Evolutionary conservation across 2,888 invertebrate genomes (phyloP), one percentile per base, ranked within the genome.

Genomic region (Magallana nippona): DNA sequence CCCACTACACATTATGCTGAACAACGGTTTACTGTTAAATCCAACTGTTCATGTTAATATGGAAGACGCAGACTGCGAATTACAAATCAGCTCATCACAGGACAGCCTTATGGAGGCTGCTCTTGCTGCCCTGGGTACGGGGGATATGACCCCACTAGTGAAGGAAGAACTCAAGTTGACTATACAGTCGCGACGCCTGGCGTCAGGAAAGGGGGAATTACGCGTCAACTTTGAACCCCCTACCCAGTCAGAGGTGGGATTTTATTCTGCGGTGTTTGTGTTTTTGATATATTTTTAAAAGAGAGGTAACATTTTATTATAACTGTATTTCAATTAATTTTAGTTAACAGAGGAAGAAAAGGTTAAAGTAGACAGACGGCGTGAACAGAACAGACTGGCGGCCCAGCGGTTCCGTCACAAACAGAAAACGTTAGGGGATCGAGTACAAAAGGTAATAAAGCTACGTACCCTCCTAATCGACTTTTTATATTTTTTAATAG

Each of bases 121-220:
- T 17, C 17, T 81, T 3, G 82, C 80, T 13, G 84, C 86, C 19
- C 60, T 84, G 71, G 84, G 86, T 44, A 80, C 85, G 8, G 83
- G 84, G 13, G 81, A 79, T 1, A 19, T 84, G 15, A 86, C 85
- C 22, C 85, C 84, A 1, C 85, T 91, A 32, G 86, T 91, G 17
- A 91, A 92, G 63, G 90, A 90, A 77, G 90, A 89, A 71, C 84
- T 92, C 13, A 89, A 90, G 63, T 87, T 84, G 58, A 87, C 88
- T 27, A 92, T 92, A 79, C 89, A 90, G 83, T 86, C 87, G 3
- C 87, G 91, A 78, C 83, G 91, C 1, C 83, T 88, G 71, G 85
- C 87, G 17, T 88, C 88, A 44, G 92, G 92, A 1, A 91, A 92
- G 81, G 90, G 84, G 0, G 90, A 89, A 44, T 84, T 91, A 22